Evolutionary conservation across 2,797 vertebrate species (phyloP), one percentile per base, ranked within the genome.

Genomic region (Passerculus sandwichensis): DNA sequence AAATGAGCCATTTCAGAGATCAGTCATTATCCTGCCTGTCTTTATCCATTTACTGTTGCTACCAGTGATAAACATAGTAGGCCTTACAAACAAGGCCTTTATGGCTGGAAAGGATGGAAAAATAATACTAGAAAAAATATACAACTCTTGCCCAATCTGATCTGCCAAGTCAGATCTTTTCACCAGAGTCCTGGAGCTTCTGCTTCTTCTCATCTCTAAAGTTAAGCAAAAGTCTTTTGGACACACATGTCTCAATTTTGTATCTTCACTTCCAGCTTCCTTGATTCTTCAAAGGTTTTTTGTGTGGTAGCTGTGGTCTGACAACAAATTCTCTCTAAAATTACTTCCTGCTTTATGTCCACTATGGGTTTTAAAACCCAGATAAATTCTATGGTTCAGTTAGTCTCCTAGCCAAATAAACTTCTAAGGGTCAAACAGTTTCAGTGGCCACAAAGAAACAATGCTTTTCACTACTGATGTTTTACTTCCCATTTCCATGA

Each of bases 1-100:
- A 97, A 97, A 97, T 54, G 82, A 97, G 87, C 96, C 87, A 95
- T 96, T 96, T 95, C 62, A 93, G 91, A 91, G 93, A 97, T 91
- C 95, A 94, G 59, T 87, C 92, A 96, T 96, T 89, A 96, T 94
- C 76, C 89, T 88, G 91, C 71, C 64, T 82, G 79, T 75, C 90
- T 95, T 80, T 51, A 94, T 66, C 89, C 89, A 91, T 89, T 95
- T 92, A 93, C 22, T 86, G 85, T 95, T 94, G 79, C 40, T 51
- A 64, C 54, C 89, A 93, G 81, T 84, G 76, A 95, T 74, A 96
- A 86, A 91, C 61, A 71, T 30, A 64, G 32, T 5, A 85, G 82
- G 54, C 80, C 57, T 92, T 56, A 85, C 62, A 91, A 91, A 81
- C 9, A 62, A 73, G 32, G 26, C 57, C 44, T 76, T 80, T 77